A percentile compares a stretch with the other conserved stretches of the same genome.
Conservation (phyloP, 2,113 vertebrate species). For the Chloroceryle aenea region DNA sequence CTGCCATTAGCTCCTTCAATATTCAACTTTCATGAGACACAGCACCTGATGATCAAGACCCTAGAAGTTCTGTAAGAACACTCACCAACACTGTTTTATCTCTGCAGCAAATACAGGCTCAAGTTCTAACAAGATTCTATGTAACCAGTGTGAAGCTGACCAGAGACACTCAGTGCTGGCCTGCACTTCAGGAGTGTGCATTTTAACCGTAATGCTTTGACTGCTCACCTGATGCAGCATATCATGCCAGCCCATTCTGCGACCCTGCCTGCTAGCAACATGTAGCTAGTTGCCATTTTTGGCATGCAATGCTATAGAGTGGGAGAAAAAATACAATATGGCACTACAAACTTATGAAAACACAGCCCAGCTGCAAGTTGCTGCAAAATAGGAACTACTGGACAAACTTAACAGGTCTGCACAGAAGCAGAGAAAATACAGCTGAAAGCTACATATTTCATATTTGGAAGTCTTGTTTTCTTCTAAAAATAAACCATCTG, state of each 20-base stretch:
- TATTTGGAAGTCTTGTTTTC: background rate
- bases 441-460: background rate
- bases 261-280: background rate
- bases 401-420: background rate
- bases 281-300: background rate
- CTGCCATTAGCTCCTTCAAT: background rate
- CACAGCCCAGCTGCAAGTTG: background rate
- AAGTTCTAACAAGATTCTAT: background rate
- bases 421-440: background rate
- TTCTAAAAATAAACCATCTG: background rate
- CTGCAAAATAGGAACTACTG: background rate
- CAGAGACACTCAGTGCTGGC: background rate
- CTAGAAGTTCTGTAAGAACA: background rate
- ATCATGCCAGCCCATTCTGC: background rate
- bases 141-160: background rate
- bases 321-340: background rate
- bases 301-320: background rate
- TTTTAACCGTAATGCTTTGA: background rate
- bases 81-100: background rate
- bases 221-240: background rate
- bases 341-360: background rate
- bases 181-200: background rate
- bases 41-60: background rate
- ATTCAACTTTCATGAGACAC: background rate
- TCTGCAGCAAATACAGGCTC: background rate